phyloP scores from a whole-genome alignment of 2,113 vertebrate genomes.

The Budorcas taxicolor region DNA sequence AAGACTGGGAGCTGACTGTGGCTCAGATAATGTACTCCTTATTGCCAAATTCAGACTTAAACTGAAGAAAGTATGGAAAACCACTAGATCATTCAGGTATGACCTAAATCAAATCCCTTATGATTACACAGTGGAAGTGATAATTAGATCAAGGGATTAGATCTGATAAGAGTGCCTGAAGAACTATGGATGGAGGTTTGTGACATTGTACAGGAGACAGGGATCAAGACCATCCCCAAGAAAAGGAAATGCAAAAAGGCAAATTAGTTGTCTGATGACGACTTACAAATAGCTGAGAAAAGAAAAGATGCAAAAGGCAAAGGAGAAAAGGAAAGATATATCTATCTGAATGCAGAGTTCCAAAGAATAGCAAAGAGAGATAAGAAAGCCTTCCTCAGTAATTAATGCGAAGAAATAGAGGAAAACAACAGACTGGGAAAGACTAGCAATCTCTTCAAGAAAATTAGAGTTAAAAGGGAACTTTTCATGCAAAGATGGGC shows the following conservation, averaged over 20 bases:
- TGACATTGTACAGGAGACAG: neutral
- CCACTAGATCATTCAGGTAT: neutral
- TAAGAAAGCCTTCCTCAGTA: neutral
- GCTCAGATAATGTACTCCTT: neutral
- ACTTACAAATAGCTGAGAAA: neutral
- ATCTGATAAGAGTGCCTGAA: neutral
- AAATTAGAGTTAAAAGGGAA: neutral
- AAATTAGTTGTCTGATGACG: neutral
- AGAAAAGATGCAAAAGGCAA: neutral
- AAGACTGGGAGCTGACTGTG: neutral
- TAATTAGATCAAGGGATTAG: neutral
- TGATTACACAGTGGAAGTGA: neutral
- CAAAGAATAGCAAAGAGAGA: neutral
- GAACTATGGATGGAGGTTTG: neutral
- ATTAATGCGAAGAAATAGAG: neutral
- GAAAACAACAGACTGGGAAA: neutral
- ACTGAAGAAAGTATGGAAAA: neutral
- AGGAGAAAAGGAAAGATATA: neutral
- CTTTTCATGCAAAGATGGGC: neutral
- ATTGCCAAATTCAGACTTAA: neutral
- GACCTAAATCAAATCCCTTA: neutral
- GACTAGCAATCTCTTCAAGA: neutral
- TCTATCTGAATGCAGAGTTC: neutral
- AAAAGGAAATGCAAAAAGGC: neutral
- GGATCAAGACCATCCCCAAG: neutral